Evolutionary conservation across 2,888 invertebrate genomes (phyloP).

Genomic region (Diplazon laetatorius): DNA sequence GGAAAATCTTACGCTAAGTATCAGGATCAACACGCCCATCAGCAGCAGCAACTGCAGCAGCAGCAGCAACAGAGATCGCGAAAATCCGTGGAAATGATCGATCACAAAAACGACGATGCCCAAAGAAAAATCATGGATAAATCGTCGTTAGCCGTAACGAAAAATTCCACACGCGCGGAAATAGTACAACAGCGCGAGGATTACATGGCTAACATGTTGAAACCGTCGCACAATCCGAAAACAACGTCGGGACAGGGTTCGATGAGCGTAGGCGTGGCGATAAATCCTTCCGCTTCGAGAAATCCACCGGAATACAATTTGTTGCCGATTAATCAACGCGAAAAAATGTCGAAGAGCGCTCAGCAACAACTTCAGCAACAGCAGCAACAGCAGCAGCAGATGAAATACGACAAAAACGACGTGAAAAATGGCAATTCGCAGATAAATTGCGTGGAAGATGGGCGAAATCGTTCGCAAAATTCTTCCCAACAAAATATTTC

Average conservation of each 20-base stretch:
- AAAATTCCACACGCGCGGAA: constrained; percentile 73
- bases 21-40: constrained; percentile 66
- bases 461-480: not conserved
- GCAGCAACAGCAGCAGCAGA: constrained; percentile 27
- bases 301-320: constrained; percentile 57
- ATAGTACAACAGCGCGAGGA: constrained; percentile 74
- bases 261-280: constrained; percentile 36
- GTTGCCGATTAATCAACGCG: constrained; percentile 21
- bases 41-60: constrained; percentile 69
- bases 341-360: constrained; percentile 32
- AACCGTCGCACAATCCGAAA: constrained; percentile 75
- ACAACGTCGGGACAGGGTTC: constrained; percentile 62
- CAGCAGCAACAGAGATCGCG: constrained; percentile 62
- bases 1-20: constrained; percentile 75
- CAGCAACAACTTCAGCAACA: constrained; percentile 23
- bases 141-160: constrained; percentile 71
- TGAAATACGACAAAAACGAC: constrained; percentile 68
- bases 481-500: constrained; percentile 67
- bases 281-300: constrained; percentile 41
- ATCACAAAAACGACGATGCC: constrained; percentile 78
- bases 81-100: constrained; percentile 70
- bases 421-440: constrained; percentile 72
- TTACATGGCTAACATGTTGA: constrained; percentile 74
- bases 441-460: constrained; percentile 65
- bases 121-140: constrained; percentile 79